Evolutionary conservation across 1,140 invertebrate species (phyloP).

Genomic region (Drosophila kanapiae): DNA sequence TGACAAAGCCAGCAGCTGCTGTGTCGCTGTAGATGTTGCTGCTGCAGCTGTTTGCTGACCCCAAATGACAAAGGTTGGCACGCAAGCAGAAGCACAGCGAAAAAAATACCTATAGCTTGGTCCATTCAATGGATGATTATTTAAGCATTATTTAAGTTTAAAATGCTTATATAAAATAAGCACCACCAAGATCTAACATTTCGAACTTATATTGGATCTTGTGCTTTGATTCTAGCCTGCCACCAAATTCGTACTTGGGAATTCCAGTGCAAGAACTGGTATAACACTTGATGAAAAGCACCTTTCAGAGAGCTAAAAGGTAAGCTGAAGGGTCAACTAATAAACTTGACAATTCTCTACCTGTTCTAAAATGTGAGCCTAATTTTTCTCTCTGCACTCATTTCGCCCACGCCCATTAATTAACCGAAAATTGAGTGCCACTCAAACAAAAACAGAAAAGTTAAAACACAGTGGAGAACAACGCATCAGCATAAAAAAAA

Average conservation of each 20-base stretch:
- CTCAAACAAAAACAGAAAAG: constrained; percentile 39
- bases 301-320: neutral
- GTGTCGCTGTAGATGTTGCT: constrained; percentile 35
- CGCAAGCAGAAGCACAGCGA: constrained; percentile 3
- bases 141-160: too few relatives aligned
- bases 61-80: constrained; percentile 53
- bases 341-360: neutral
- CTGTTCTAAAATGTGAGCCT: neutral
- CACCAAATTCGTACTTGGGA: neutral
- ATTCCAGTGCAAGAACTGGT: neutral
- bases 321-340: neutral
- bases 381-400: constrained; percentile 7
- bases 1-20: constrained; percentile 36
- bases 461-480: constrained; percentile 14
- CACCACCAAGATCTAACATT: too few relatives aligned
- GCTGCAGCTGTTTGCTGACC: constrained; percentile 57
- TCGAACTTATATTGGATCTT: too few relatives aligned
- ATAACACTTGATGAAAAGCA: neutral
- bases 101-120: neutral
- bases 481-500: constrained; percentile 59
- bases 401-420: constrained; percentile 59
- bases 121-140: neutral
- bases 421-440: constrained; percentile 54
- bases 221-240: too few relatives aligned
- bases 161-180: too few relatives aligned